Evolutionary conservation across 2,113 vertebrate genomes (phyloP).

Genomic region (Mustelus asterias): DNA sequence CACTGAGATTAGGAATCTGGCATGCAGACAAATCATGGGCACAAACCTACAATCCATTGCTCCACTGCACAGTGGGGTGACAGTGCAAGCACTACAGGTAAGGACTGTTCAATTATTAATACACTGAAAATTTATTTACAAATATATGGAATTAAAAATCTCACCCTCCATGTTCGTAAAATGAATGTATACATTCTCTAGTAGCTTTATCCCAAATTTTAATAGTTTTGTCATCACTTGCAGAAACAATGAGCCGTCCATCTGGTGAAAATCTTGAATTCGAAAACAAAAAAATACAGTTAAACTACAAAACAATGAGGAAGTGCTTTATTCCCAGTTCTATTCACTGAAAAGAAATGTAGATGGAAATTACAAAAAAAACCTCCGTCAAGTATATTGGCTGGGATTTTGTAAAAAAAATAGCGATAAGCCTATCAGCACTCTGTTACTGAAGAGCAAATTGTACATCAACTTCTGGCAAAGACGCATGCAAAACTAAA

Average conservation of each 20-base stretch:
- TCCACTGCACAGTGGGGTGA: background rate
- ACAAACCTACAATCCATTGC: background rate
- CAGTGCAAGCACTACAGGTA: background rate
- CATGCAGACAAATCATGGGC: background rate
- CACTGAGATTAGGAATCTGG: background rate
- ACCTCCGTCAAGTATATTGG: background rate
- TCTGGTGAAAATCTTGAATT: conserved; percentile 85
- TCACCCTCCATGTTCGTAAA: conserved; percentile 86
- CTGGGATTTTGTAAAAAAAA: no score
- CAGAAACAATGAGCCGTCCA: conserved; percentile 81
- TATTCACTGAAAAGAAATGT: background rate
- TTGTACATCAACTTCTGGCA: no score
- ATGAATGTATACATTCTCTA: conserved; percentile 85
- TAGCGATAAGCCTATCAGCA: no score
- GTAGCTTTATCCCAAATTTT: conserved; percentile 95
- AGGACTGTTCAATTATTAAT: background rate
- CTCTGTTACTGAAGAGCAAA: no score
- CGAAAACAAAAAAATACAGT: conserved; percentile 12
- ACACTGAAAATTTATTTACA: background rate
- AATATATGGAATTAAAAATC: conserved; percentile 40
- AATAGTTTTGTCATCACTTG: conserved; percentile 88
- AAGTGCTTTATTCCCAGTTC: background rate
- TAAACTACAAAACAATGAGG: background rate
- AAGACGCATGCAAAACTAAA: no score
- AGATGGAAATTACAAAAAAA: background rate